Evolutionary conservation across 2,888 invertebrate species (phyloP).

Genomic region (Drosophila aldrichi): DNA sequence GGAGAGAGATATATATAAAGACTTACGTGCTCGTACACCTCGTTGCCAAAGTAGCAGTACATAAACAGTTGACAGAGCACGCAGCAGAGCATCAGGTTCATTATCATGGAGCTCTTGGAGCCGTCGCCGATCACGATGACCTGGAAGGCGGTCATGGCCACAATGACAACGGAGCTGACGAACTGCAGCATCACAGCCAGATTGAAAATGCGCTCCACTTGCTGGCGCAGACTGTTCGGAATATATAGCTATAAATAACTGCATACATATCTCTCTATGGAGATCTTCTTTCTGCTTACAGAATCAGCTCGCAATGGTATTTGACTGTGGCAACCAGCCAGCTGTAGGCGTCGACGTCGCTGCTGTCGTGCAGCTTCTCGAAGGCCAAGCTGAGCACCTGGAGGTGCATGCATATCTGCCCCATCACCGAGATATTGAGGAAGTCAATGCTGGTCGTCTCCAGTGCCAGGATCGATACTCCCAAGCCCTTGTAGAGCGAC

Average conservation of each 20-base stretch:
- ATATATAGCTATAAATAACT: not conserved
- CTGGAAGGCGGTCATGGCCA: slow-evolving; percentile 76
- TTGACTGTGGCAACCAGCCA: slow-evolving; percentile 55
- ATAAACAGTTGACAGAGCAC: slow-evolving; percentile 72
- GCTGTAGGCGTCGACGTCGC: slow-evolving; percentile 24
- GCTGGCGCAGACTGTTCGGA: slow-evolving; percentile 56
- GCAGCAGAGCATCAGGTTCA: slow-evolving; percentile 72
- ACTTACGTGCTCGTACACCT: slow-evolving; percentile 61
- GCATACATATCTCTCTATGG: not conserved
- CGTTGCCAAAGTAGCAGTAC: slow-evolving; percentile 81
- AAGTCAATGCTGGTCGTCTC: slow-evolving; percentile 71
- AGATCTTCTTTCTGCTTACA: slow-evolving; percentile 43
- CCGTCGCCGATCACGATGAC: slow-evolving; percentile 58
- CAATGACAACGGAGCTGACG: slow-evolving; percentile 65
- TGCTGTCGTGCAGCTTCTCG: slow-evolving; percentile 44
- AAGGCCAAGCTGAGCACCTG: slow-evolving; percentile 72
- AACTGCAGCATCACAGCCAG: slow-evolving; percentile 73
- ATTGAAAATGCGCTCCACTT: slow-evolving; percentile 66
- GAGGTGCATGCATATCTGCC: slow-evolving; percentile 76
- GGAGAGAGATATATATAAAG: not conserved
- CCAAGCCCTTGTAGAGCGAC: slow-evolving; percentile 64
- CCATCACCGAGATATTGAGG: slow-evolving; percentile 73
- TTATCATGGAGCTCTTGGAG: slow-evolving; percentile 56
- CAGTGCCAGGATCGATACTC: slow-evolving; percentile 55
- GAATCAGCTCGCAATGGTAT: slow-evolving; percentile 67